A percentile compares a stretch with the other conserved stretches of the same genome.
Evolutionary conservation across 1,140 invertebrate species (phyloP).

Genomic region (Onthophagus taurus): DNA sequence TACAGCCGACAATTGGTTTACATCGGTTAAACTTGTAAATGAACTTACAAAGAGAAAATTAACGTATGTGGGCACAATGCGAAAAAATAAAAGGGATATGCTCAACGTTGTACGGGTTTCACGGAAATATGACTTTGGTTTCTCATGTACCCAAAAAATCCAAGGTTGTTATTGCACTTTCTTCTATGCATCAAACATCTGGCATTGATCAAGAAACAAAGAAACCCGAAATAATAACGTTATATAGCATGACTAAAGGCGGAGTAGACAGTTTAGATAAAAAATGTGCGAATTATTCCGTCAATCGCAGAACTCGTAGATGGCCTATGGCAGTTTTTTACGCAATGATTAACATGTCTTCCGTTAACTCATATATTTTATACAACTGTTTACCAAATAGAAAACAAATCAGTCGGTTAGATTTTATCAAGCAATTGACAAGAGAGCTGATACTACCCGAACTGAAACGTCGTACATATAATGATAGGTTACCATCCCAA

Average conservation of each 20-base stretch:
- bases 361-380: conserved; percentile 10
- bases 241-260: conserved; percentile 1
- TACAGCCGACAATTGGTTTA: too few relatives aligned
- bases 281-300: background rate
- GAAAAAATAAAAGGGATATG: background rate
- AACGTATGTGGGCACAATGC: too few relatives aligned
- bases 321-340: conserved; percentile 32
- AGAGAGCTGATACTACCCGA: background rate
- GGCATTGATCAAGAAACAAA: background rate
- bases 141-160: background rate
- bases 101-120: conserved; percentile 2
- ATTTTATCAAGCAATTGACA: conserved; percentile 7
- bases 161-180: background rate
- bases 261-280: background rate
- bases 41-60: too few relatives aligned
- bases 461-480: background rate
- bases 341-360: conserved; percentile 7
- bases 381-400: conserved; percentile 1
- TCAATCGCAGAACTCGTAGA: conserved; percentile 17
- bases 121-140: conserved; percentile 10
- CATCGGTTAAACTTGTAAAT: too few relatives aligned
- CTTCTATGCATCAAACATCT: conserved; percentile 5
- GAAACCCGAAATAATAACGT: background rate
- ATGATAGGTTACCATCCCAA: too few relatives aligned
- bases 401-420: background rate